Conservation (phyloP, 2,888 invertebrate genomes). For the Aphidoletes aphidimyza region DNA sequence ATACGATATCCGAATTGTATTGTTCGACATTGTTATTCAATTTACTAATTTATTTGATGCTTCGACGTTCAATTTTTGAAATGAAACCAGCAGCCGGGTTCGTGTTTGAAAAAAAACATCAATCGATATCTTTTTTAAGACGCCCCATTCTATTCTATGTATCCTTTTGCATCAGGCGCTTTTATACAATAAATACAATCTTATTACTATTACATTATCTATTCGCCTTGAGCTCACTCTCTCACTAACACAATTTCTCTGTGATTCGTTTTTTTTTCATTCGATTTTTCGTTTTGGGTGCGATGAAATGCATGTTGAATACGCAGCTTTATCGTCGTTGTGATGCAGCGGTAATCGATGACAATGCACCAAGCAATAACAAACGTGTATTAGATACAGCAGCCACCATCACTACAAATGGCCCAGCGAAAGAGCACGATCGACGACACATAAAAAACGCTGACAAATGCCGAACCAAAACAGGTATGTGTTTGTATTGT, state of each 20-base stretch:
- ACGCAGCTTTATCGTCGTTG: conserved; percentile 20
- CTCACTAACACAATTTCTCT: neutral
- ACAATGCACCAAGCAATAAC: conserved; percentile 17
- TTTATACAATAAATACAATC: neutral
- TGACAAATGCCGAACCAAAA: conserved; percentile 36
- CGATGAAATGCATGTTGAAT: neutral
- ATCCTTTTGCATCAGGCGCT: neutral
- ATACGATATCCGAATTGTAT: neutral
- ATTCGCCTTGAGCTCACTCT: neutral
- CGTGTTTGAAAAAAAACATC: too few relatives aligned
- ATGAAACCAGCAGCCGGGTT: neutral
- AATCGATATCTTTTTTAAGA: neutral
- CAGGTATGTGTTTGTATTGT: conserved; percentile 23
- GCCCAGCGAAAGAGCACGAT: conserved; percentile 24
- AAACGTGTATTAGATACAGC: neutral
- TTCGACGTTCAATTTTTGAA: neutral
- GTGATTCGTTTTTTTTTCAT: neutral
- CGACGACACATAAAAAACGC: conserved; percentile 24
- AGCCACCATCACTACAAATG: neutral
- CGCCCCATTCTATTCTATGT: conserved; percentile 25
- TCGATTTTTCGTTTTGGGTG: neutral
- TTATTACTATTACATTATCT: conserved; percentile 41
- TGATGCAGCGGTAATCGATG: conserved; percentile 47
- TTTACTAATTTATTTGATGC: conserved; percentile 44
- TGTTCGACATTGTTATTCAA: conserved; percentile 40